Conservation (phyloP, 1,140 invertebrate genomes). For the Aplysia californica region DNA sequence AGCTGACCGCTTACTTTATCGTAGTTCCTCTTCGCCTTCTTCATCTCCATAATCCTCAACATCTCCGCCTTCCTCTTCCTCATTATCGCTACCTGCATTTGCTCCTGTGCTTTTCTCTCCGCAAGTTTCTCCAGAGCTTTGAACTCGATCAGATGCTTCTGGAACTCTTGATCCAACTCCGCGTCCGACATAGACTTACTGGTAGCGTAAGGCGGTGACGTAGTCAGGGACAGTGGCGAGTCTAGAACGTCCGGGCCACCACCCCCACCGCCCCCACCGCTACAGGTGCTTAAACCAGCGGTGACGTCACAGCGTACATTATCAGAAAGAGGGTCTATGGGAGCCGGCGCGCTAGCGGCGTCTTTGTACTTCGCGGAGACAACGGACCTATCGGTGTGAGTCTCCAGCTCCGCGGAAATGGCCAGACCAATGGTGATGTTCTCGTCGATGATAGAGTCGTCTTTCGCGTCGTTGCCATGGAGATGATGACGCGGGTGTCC, state of each 20-base stretch:
- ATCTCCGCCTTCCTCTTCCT: conserved; percentile 34
- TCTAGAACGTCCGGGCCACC: background rate
- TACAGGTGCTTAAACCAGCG: no score
- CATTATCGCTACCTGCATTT: conserved; percentile 28
- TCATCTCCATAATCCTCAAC: conserved; percentile 30
- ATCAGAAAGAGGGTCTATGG: background rate
- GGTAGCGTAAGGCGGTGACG: background rate
- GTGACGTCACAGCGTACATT: background rate
- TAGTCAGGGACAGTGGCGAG: background rate
- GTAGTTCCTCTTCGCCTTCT: conserved; percentile 21
- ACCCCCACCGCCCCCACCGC: no score
- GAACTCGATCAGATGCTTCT: conserved; percentile 29
- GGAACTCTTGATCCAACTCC: conserved; percentile 28
- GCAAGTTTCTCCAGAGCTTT: conserved; percentile 30
- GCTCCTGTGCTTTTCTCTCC: conserved; percentile 29
- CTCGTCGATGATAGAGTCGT: background rate
- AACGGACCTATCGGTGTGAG: background rate
- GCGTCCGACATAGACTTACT: conserved; percentile 19
- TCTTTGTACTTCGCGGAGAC: background rate
- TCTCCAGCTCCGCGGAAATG: conserved; percentile 17
- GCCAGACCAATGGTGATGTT: conserved; percentile 8
- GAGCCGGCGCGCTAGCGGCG: background rate
- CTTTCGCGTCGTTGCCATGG: background rate
- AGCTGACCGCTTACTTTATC: no score
- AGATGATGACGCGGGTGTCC: background rate